Conservation (phyloP, 2,888 invertebrate species). For the Drosophila greeni region DNA sequence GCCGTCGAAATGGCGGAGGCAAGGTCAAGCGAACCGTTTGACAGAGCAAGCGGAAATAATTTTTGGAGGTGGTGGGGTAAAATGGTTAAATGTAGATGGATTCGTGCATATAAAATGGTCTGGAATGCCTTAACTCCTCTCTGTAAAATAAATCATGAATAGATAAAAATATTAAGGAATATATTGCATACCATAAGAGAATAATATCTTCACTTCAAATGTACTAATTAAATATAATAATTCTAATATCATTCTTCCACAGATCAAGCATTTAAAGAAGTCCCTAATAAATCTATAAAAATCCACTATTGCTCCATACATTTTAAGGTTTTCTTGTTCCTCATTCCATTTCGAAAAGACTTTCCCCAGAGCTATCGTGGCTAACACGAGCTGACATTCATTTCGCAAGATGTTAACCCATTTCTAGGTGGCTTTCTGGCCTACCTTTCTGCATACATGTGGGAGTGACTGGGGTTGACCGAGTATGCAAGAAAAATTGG, state of each 20-base stretch:
- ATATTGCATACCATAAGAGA: not conserved
- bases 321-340: not conserved
- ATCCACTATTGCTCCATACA: not conserved
- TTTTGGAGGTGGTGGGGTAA: not conserved
- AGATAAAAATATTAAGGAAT: not conserved
- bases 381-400: not conserved
- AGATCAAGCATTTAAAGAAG: no score
- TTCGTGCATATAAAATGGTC: not conserved
- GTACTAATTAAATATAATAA: not conserved
- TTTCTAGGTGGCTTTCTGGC: constrained; percentile 7
- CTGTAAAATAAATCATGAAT: no score
- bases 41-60: constrained; percentile 5
- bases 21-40: constrained; percentile 55
- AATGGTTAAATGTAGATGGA: not conserved
- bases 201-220: not conserved
- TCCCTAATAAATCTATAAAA: not conserved
- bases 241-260: no score
- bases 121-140: not conserved
- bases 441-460: not conserved
- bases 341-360: not conserved
- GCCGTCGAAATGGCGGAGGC: constrained; percentile 45
- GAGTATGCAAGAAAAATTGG: not conserved
- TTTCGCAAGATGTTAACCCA: not conserved
- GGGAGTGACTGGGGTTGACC: not conserved
- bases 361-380: not conserved